phyloP scores from a whole-genome alignment of 2,888 invertebrate species.

The Lottia scabra region DNA sequence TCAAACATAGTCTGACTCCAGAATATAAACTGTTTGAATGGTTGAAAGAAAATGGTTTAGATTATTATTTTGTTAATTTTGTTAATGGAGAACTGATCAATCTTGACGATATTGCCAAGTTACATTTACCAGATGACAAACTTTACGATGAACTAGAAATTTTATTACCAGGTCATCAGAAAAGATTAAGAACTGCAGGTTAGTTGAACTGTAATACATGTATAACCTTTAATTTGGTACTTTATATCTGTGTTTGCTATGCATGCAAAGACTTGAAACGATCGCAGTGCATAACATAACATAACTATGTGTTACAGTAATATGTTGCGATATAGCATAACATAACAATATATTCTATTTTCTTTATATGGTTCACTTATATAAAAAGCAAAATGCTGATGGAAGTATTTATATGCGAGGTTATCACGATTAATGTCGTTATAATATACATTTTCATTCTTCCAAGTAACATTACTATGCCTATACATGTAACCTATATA shows the following conservation, averaged over 20 bases:
- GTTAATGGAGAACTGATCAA: slow-evolving; percentile 50
- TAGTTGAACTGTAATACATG: slow-evolving; percentile 8
- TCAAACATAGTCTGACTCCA: slow-evolving; percentile 37
- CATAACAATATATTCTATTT: background rate
- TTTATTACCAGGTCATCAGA: slow-evolving; percentile 61
- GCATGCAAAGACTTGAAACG: background rate
- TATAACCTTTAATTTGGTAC: too few relatives aligned
- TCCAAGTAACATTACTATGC: too few relatives aligned
- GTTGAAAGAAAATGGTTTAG: slow-evolving; percentile 54
- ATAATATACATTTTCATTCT: too few relatives aligned
- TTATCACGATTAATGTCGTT: too few relatives aligned
- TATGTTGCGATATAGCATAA: too few relatives aligned
- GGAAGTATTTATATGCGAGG: too few relatives aligned
- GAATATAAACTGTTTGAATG: slow-evolving; percentile 51
- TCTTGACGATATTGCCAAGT: slow-evolving; percentile 42
- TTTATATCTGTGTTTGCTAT: background rate
- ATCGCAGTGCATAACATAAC: too few relatives aligned
- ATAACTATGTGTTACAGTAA: too few relatives aligned
- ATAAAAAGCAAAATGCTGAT: too few relatives aligned
- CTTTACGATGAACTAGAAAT: slow-evolving; percentile 63
- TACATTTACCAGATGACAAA: slow-evolving; percentile 56
- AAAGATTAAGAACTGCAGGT: slow-evolving; percentile 61
- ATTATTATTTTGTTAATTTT: slow-evolving; percentile 60
- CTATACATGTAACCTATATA: too few relatives aligned
- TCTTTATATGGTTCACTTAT: too few relatives aligned